These are phyloP conservation scores for Drosophila putrida DNA, from an alignment of 2,888 invertebrate genomes.

Conservation along the genomic window DNA sequence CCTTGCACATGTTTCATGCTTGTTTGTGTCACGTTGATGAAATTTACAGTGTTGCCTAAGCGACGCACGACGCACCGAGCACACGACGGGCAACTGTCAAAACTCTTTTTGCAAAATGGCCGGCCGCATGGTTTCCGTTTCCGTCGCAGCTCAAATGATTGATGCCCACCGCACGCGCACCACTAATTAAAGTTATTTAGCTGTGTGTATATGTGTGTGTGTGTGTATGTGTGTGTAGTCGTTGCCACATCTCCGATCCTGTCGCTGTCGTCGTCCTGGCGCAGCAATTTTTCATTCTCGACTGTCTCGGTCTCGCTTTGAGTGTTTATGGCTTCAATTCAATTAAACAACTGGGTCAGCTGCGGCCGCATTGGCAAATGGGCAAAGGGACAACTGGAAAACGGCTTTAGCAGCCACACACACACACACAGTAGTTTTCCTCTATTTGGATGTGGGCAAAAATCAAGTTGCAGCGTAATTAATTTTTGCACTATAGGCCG, in stretches of 20 bases:
- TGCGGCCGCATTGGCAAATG: conserved; percentile 58
- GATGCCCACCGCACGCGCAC: conserved; percentile 60
- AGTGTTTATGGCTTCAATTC: conserved; percentile 81
- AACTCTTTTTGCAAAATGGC: conserved; percentile 44
- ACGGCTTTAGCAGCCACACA: conserved; percentile 8
- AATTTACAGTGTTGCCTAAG: conserved; percentile 52
- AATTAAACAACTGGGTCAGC: conserved; percentile 79
- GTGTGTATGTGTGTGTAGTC: not conserved
- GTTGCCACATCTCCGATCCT: conserved; percentile 5
- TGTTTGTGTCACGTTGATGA: conserved; percentile 57
- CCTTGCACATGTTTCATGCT: conserved; percentile 41
- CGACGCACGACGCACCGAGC: conserved; percentile 16
- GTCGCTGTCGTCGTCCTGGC: conserved; percentile 41
- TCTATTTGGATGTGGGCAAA: conserved; percentile 27
- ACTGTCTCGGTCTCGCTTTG: conserved; percentile 44
- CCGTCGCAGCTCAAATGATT: conserved; percentile 43
- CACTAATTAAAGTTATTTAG: conserved; percentile 77
- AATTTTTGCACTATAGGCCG: conserved; percentile 65
- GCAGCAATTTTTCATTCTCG: conserved; percentile 51
- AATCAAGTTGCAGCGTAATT: conserved; percentile 69
- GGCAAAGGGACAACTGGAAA: conserved; percentile 13
- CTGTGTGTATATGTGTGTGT: conserved; percentile 2
- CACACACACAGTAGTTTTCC: conserved; percentile 12
- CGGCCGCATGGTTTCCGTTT: conserved; percentile 51
- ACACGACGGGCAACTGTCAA: conserved; percentile 39